phyloP scores from a whole-genome alignment of 35 echinoderm and acorn worm species.

The Stichopus chloronotus region DNA sequence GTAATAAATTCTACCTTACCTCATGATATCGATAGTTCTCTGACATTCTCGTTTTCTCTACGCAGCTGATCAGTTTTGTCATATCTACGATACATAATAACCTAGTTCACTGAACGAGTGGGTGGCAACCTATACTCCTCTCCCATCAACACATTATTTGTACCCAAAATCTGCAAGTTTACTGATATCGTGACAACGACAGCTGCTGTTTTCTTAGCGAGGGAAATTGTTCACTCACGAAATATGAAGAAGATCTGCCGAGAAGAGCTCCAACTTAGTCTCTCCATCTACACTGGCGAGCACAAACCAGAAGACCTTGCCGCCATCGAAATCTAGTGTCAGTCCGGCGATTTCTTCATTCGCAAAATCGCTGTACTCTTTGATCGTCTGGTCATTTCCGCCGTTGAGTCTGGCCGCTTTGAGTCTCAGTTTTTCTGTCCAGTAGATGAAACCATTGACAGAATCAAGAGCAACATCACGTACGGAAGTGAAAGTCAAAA shows the following conservation, averaged over 20 bases:
- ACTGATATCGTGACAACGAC: too few relatives aligned
- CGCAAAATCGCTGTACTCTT: slow-evolving; percentile 56
- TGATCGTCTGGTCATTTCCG: slow-evolving; percentile 47
- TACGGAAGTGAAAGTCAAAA: slow-evolving; percentile 12
- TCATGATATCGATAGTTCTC: too few relatives aligned
- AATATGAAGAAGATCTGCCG: slow-evolving; percentile 47
- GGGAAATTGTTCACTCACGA: slow-evolving; percentile 2
- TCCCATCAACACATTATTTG: too few relatives aligned
- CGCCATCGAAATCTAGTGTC: slow-evolving; percentile 77
- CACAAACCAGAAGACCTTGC: slow-evolving; percentile 81
- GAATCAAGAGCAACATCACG: slow-evolving; percentile 83
- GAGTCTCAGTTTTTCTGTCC: slow-evolving; percentile 69
- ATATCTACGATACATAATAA: too few relatives aligned
- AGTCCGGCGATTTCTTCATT: slow-evolving; percentile 75
- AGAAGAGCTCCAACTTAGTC: slow-evolving; percentile 65
- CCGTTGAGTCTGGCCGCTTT: slow-evolving; percentile 76
- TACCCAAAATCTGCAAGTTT: too few relatives aligned
- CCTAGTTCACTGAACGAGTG: too few relatives aligned
- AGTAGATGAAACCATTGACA: slow-evolving; percentile 89
- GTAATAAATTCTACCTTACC: too few relatives aligned
- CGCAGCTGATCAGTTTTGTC: too few relatives aligned
- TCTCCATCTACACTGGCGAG: slow-evolving; percentile 28
- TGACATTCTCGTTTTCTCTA: too few relatives aligned
- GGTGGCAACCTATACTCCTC: too few relatives aligned
- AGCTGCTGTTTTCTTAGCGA: not conserved